Base-by-base conservation (phyloP, 2,888 invertebrate species). In the Doris montereyensis region DNA sequence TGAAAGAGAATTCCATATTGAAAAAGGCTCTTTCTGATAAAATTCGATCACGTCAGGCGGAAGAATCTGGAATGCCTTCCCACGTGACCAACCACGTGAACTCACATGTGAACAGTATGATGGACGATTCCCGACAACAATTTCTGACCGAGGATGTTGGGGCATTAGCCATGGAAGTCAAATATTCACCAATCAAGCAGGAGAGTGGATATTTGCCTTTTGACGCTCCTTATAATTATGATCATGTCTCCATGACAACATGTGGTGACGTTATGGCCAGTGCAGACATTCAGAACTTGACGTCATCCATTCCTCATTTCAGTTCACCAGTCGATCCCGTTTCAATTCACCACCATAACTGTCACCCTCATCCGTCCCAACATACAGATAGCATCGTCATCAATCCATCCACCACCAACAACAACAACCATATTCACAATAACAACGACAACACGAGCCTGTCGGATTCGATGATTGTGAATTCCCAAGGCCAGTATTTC, bases 401-500 rank as follows among this genome's bases (percentile, higher is more conserved):
- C 52, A 41, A 41, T 17, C 5, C 8, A 10, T 17, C 5, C 52
- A 41, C 52, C 52, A 41, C 52, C 52, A 41, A 41, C 17, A 41
- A 10, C 52, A 41, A 10, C 52, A 41, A 41, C 17, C 5, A 28
- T 24, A 74, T 32, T 52, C 65, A 35, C 21, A 28, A 26, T 5
- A 26, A 5, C 76, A 71, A 17, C n/a, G 65, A n/a, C 24, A 35
- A 35, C 1, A 28, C 57, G 2, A 32, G 52, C 65, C 79, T 81
- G 2, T 76, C 83, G 85, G 91, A 72, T 86, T 88, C 68, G 86
- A 70, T 83, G 96, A 90, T 96, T 96, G 86, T 93, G 96, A 88
- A 96, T 96, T 86, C 97, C 96, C 92, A 97, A 97, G 93, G 97
- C 97, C 92, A 97, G 96, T 84, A 80, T 71, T 81, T 81, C 67